Evolutionary conservation across 2,113 vertebrate species (phyloP).

Genomic region (Pan troglodytes): NHGRI_mPanTro3-v2.1_pri NC_072415.2:60574501-60575000

Average conservation of each 20-base stretch:
- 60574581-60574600: background rate
- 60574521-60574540: background rate
- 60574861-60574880: constrained; percentile 74
- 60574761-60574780: constrained; percentile 70
- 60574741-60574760: constrained; percentile 72
- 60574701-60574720: constrained; percentile 55
- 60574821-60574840: constrained; percentile 57
- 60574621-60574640: background rate
- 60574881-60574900: constrained; percentile 69
- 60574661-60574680: constrained; percentile 68
- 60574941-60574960: background rate
- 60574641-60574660: constrained; percentile 52
- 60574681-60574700: constrained; percentile 68
- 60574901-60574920: constrained; percentile 44
- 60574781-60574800: constrained; percentile 11
- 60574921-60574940: constrained; percentile 24
- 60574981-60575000: background rate
- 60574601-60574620: background rate
- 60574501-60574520: background rate
- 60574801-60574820: constrained; percentile 14
- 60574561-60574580: fast-evolving
- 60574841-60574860: constrained; percentile 77
- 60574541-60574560: too few relatives aligned
- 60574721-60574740: constrained; percentile 77
- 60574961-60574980: background rate